Conservation (phyloP, 35 echinoderm and acorn worm genomes). For the Ophiothrix spiculata region DNA sequence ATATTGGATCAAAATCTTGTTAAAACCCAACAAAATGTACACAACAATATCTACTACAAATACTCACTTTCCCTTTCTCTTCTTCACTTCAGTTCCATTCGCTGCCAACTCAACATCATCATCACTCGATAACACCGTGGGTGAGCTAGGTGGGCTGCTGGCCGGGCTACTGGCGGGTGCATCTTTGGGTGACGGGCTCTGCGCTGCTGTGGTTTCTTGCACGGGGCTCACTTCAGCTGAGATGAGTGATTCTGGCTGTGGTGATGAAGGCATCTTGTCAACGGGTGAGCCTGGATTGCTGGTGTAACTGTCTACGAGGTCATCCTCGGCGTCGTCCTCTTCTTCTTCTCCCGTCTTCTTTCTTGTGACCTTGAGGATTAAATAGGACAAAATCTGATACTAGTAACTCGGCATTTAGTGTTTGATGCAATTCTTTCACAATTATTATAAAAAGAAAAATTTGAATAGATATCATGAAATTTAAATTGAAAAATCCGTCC, state of each 20-base stretch:
- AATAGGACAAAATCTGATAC: no score
- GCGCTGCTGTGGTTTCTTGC: neutral
- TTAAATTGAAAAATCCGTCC: no score
- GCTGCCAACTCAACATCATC: conserved; percentile 11
- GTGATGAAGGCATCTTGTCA: neutral
- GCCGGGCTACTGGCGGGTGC: no score
- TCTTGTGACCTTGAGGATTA: no score
- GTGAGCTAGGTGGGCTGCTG: neutral
- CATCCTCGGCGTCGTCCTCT: conserved; percentile 8
- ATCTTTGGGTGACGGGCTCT: neutral
- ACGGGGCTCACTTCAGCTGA: neutral
- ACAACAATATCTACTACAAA: neutral
- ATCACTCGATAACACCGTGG: conserved; percentile 18
- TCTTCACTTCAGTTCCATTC: conserved; percentile 56
- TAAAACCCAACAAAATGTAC: no score
- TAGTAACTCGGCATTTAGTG: no score
- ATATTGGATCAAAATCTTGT: no score
- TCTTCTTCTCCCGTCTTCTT: conserved; percentile 18
- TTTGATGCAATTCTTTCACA: no score
- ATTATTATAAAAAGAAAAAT: no score
- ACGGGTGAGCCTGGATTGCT: neutral
- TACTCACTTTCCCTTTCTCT: neutral
- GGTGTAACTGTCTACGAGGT: neutral
- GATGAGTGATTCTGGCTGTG: neutral
- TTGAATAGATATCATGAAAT: no score